Evolutionary conservation across 2,113 vertebrate species (phyloP), one percentile per base, ranked within the genome.

Genomic region (Chloropsis hardwickii): DNA sequence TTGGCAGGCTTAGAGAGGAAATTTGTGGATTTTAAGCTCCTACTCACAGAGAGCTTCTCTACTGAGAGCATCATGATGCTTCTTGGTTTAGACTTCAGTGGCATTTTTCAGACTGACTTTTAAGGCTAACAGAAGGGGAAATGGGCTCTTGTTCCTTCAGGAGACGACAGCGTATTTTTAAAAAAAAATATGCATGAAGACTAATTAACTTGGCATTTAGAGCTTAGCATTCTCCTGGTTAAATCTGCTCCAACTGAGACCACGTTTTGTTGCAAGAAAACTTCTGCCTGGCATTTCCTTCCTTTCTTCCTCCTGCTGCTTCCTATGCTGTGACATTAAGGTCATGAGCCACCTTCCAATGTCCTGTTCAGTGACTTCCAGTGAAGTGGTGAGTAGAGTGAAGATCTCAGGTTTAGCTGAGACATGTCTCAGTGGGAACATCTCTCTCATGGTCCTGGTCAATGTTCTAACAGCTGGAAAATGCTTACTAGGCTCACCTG

Each of bases 151-250:
- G 45, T 86, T 95, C 61, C 66, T 88, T 80, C 90, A 90, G 50
- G 77, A 89, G 67, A 85, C 0, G 14, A n/a, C 39, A 35, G 42
- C 37, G 19, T 79, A 93, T 82, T 96, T 97, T 91, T 53, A 85
- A 95, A 87, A 92, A 44, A 50, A 85, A 85, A 33, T 60, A 82
- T 35, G 39, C 80, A 76, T 74, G 74, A 88, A 20, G 65, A 37
- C 84, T 96, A 96, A 97, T 96, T 95, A 95, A 91, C 83, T 96
- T 96, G 95, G 72, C 86, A 97, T 95, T 96, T 96, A 71, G 40
- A 79, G 50, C 78, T 91, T 86, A 91, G 51, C 44, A 39, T 87
- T 95, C 81, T 92, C 71, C 54, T 69, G 86, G 70, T 60, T 67
- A 53, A 90, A 86, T 93, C 58, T 91, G 29, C 33, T 92, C 72